Conservation (phyloP, 2,888 invertebrate genomes). For the Neria commutata region DNA sequence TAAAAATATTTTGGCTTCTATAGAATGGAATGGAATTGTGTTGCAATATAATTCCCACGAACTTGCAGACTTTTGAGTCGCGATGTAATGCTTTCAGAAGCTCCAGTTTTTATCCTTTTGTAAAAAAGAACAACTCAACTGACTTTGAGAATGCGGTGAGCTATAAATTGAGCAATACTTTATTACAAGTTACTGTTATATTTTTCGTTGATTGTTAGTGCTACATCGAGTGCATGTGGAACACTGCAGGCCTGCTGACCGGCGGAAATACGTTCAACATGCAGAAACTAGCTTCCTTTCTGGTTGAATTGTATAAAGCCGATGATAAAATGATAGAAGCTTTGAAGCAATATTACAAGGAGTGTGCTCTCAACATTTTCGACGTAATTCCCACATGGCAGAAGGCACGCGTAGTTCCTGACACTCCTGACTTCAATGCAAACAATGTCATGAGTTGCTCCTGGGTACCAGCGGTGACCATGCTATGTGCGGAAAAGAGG, state of each 20-base stretch:
- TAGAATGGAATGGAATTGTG: too few species aligned
- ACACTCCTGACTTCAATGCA: background rate
- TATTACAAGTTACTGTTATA: too few species aligned
- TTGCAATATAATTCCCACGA: too few species aligned
- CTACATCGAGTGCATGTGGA: slow-evolving; percentile 28
- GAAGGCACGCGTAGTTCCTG: background rate
- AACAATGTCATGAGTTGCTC: background rate
- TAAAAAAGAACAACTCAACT: too few species aligned
- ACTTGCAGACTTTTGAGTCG: too few species aligned
- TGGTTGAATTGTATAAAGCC: background rate
- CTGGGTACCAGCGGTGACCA: background rate
- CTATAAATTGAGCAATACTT: too few species aligned
- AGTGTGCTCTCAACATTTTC: background rate
- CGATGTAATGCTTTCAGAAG: too few species aligned
- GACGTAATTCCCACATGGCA: background rate
- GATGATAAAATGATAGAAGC: background rate
- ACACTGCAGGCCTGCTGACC: background rate
- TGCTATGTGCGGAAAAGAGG: slow-evolving; percentile 30
- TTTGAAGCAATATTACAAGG: background rate
- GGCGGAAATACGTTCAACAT: background rate
- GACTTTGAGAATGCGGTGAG: too few species aligned
- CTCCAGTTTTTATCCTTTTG: too few species aligned
- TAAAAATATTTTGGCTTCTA: too few species aligned
- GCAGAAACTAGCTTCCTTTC: background rate
- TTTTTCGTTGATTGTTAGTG: too few species aligned